Evolutionary conservation across 2,797 vertebrate species (phyloP).

Genomic region (Pelochelys cantorii): DNA sequence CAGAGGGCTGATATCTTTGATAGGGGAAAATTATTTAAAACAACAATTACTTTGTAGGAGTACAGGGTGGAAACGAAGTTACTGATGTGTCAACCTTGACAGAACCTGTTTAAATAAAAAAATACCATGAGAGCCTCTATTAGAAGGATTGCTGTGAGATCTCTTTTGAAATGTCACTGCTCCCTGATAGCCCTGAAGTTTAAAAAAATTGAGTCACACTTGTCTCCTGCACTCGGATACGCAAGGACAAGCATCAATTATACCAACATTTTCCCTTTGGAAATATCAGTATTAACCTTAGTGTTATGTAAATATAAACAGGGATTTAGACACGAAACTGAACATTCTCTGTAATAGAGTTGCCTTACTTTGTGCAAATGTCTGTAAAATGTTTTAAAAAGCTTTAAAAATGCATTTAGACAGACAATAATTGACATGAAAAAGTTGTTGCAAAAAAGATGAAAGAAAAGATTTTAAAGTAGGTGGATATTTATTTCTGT

Average conservation of each 20-base stretch:
- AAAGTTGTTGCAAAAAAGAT: conserved; percentile 17
- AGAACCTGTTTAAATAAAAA: not conserved
- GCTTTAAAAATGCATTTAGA: not conserved
- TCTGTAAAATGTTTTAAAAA: not conserved
- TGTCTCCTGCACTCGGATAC: conserved; percentile 26
- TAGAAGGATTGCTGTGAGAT: not conserved
- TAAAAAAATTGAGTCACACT: conserved; percentile 65
- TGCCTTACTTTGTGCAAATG: not conserved
- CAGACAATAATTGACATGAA: conserved; percentile 34
- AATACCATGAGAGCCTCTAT: conserved; percentile 11
- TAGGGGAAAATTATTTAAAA: not conserved
- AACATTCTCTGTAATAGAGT: not conserved
- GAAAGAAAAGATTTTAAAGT: conserved; percentile 28
- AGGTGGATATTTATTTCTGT: conserved; percentile 28
- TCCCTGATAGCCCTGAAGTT: conserved; percentile 53
- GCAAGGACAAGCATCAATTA: conserved; percentile 50
- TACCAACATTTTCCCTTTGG: conserved; percentile 60
- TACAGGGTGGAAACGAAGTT: not conserved
- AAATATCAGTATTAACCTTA: conserved; percentile 66
- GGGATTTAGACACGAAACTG: conserved; percentile 28
- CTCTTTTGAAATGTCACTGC: conserved; percentile 52
- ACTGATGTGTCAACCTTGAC: not conserved
- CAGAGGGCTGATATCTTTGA: not conserved
- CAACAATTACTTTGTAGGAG: not conserved
- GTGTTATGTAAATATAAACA: conserved; percentile 54